Conservation (phyloP, 2,113 vertebrate species). For the Martes martes region DNA sequence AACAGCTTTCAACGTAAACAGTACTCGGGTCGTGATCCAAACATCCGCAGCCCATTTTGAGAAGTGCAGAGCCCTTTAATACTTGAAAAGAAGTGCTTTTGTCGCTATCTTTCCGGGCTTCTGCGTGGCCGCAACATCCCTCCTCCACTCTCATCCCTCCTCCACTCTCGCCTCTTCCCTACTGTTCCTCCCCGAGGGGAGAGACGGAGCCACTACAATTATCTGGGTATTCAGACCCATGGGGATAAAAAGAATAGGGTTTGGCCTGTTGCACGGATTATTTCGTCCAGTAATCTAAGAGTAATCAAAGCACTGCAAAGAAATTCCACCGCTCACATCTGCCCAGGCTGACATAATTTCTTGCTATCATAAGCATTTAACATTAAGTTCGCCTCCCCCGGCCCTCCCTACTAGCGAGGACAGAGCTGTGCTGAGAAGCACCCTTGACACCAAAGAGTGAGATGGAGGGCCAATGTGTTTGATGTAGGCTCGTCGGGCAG, state of each 20-base stretch:
- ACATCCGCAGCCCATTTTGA: background rate
- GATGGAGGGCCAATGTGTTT: background rate
- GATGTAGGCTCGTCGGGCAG: background rate
- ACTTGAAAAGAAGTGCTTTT: background rate
- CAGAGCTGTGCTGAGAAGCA: background rate
- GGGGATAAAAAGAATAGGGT: background rate
- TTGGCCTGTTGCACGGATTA: background rate
- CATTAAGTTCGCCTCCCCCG: no score
- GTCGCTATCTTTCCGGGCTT: background rate
- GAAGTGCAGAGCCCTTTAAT: background rate
- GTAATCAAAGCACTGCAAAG: background rate
- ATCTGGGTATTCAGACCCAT: background rate
- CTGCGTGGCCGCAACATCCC: background rate
- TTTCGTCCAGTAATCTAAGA: background rate
- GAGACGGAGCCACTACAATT: background rate
- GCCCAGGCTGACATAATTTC: background rate
- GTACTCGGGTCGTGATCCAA: constrained; percentile 34
- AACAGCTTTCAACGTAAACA: constrained; percentile 57
- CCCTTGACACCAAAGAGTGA: background rate
- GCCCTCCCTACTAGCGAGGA: background rate
- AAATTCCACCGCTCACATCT: background rate
- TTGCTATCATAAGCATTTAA: background rate
- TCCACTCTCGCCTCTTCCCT: background rate
- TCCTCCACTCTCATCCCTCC: background rate
- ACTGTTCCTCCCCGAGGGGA: accelerated